Base-by-base conservation (phyloP, 1,140 invertebrate species). In the Bilobella aurantiaca region DNA sequence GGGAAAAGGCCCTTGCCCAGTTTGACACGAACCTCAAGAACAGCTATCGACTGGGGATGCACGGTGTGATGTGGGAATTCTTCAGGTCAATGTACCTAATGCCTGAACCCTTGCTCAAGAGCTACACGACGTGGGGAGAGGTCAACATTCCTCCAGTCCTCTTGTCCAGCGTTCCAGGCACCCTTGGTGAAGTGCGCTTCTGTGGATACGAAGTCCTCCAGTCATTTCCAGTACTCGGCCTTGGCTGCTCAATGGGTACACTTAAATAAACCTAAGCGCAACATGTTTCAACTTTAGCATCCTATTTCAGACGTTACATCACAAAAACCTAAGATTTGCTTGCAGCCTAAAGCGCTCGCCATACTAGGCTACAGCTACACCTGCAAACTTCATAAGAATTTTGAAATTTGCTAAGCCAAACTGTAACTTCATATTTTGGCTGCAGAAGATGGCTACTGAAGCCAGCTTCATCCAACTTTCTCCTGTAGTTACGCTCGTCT, bases 21-120 rank as follows among this genome's bases (percentile, higher is more conserved):
- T 73, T 73, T 58, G 71, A 73, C 58, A 46, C 25, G 1, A 70
- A 63, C 63, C 47, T 73, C 14, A 65, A 62, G 25, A 21, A 69
- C 14, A 70, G 67, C 27, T 73, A 73, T 63, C 63, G 28, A 3
- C 64, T 61, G 29, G 71, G 71, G 23, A 27, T 73, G 23, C 71
- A 73, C 47, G 71, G 66, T 49, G 64, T 73, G 25, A 65, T 73
- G 65, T 73, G 71, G 71, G 58, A 70, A 63, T 56, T 70, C 25
- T 73, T 73, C 30, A 57, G 67, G 56, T 61, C 32, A 28, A 37
- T 73, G 29, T 73, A 73, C 49, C 21, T 73, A 2, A 29, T 70
- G 1, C 71, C 71, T 21, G 60, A 23, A 32, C 68, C 68, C 18
- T 59, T 65, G 57, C 59, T 73, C 3, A 61, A 61, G 5, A 63